Evolutionary conservation across 2,888 invertebrate species (phyloP).

Genomic region (Himalopsyche tibetana): DNA sequence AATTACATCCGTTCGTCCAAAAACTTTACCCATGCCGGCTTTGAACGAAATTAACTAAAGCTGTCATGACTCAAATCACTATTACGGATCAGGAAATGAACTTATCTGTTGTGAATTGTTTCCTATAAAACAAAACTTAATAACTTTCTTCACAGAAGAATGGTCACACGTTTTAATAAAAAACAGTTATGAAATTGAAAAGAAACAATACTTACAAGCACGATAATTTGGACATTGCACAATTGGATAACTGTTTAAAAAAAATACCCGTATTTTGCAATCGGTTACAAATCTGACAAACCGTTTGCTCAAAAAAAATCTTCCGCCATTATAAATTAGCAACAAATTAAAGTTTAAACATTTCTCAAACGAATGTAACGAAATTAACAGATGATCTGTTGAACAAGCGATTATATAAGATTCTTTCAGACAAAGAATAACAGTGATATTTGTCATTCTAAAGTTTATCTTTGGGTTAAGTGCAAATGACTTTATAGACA

Average conservation of each 20-base stretch:
- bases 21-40: no score
- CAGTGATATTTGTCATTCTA: no score
- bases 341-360: no score
- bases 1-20: no score
- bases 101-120: background rate
- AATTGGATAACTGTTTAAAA: background rate
- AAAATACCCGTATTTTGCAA: slow-evolving; percentile 24
- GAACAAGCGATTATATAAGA: no score
- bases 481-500: no score
- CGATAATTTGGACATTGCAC: slow-evolving; percentile 15
- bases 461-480: no score
- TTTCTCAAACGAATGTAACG: no score
- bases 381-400: no score
- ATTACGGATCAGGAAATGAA: slow-evolving; percentile 16
- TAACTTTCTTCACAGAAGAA: slow-evolving; percentile 13
- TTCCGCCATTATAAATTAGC: background rate
- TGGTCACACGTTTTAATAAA: slow-evolving; percentile 17
- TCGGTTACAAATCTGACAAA: background rate
- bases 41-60: no score
- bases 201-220: background rate
- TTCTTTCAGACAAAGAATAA: no score
- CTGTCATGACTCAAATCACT: background rate
- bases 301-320: background rate
- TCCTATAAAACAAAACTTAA: slow-evolving; percentile 12
- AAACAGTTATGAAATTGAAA: slow-evolving; percentile 22